These are phyloP conservation scores for Cynoglossus semilaevis DNA, from an alignment of 2,113 vertebrate species.

Conservation along the genomic window DNA sequence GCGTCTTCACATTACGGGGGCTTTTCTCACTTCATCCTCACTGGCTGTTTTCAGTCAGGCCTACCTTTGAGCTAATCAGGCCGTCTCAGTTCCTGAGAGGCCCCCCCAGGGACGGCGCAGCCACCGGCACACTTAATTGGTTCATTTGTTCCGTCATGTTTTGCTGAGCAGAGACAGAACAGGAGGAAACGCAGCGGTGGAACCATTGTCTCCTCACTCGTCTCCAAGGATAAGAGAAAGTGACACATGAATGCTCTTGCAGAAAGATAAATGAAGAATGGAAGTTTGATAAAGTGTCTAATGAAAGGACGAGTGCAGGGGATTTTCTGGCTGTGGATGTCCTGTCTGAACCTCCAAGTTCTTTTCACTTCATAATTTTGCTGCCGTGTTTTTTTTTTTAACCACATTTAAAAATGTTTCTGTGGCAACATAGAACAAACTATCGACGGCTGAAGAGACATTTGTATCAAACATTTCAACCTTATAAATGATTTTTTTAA, in stretches of 20 bases:
- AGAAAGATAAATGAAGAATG: constrained; percentile 68
- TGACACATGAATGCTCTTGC: constrained; percentile 69
- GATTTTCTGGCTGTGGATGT: constrained; percentile 34
- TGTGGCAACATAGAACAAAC: too few relatives aligned
- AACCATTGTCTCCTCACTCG: constrained; percentile 66
- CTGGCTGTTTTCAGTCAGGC: constrained; percentile 65
- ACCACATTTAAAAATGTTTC: constrained; percentile 10
- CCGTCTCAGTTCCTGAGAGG: constrained; percentile 64
- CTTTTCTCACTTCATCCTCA: constrained; percentile 47
- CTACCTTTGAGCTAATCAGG: constrained; percentile 75
- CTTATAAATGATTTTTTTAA: too few relatives aligned
- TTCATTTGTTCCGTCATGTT: constrained; percentile 81
- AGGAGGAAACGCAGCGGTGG: constrained; percentile 64
- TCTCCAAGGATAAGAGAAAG: constrained; percentile 69
- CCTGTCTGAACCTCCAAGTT: constrained; percentile 24
- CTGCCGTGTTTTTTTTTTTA: constrained; percentile 1
- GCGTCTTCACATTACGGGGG: constrained; percentile 34
- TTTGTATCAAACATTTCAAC: too few relatives aligned
- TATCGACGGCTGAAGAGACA: too few relatives aligned
- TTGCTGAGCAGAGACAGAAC: constrained; percentile 75
- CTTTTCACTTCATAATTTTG: too few relatives aligned
- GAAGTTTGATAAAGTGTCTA: constrained; percentile 65
- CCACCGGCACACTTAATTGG: constrained; percentile 76
- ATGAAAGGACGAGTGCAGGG: constrained; percentile 60
- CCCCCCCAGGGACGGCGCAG: constrained; percentile 62